A percentile compares a stretch with the other conserved stretches of the same genome.
Evolutionary conservation across 2,797 vertebrate genomes (phyloP).

Genomic region (Sebastes melanostomus): DNA sequence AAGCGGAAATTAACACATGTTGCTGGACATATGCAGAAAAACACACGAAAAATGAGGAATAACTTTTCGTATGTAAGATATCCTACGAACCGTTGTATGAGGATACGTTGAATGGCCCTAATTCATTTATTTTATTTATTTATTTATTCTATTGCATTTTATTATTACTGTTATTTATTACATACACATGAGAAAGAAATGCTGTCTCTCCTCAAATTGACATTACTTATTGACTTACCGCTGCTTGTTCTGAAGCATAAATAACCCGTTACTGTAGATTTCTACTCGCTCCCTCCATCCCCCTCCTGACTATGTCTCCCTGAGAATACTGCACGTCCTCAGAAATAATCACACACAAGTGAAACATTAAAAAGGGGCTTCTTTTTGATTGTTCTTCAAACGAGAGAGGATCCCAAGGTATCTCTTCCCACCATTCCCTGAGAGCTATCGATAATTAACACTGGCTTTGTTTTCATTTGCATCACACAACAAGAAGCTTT

Average conservation of each 20-base stretch:
- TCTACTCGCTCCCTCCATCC: not conserved
- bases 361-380: not conserved
- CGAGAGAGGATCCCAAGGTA: not conserved
- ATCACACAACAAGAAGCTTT: constrained; percentile 12
- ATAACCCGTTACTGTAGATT: constrained; percentile 23
- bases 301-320: not conserved
- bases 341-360: not conserved
- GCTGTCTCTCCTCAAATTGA: constrained; percentile 26
- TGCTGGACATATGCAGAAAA: not conserved
- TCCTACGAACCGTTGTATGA: not conserved
- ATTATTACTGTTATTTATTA: not conserved
- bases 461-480: constrained; percentile 18
- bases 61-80: too few species aligned
- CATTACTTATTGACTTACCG: constrained; percentile 30
- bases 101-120: not conserved
- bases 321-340: not conserved
- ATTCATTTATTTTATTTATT: not conserved
- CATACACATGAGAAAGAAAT: not conserved
- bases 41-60: too few species aligned
- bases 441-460: constrained; percentile 30
- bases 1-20: not conserved
- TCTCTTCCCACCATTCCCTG: not conserved
- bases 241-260: constrained; percentile 25
- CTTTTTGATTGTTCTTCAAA: constrained; percentile 18
- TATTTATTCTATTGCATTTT: not conserved